Conservation (phyloP, 2,113 vertebrate genomes). For the Festucalex cinctus region DNA sequence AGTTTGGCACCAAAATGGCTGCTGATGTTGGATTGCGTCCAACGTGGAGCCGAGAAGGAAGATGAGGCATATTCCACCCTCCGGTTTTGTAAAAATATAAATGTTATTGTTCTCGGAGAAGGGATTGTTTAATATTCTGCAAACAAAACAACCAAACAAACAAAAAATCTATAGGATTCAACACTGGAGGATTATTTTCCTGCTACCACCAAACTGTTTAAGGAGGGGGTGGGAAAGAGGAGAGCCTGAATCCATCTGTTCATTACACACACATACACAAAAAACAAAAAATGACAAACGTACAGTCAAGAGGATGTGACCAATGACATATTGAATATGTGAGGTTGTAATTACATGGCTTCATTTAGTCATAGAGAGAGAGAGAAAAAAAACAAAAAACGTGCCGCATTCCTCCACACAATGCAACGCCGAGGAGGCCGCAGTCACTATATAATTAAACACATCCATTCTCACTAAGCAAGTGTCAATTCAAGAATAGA, state of each 20-base stretch:
- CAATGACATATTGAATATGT: conserved; percentile 49
- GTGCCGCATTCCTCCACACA: conserved; percentile 45
- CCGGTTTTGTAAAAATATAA: conserved; percentile 42
- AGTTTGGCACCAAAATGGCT: conserved; percentile 71
- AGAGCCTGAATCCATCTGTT: conserved; percentile 31
- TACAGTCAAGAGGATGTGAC: conserved; percentile 33
- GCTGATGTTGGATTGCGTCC: conserved; percentile 62
- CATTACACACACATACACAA: conserved; percentile 27
- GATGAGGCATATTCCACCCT: conserved; percentile 53
- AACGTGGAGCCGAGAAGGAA: conserved; percentile 55
- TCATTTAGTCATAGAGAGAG: conserved; percentile 56
- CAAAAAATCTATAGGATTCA: conserved; percentile 34
- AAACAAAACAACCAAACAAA: background rate
- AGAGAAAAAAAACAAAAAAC: conserved; percentile 3
- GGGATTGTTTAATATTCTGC: conserved; percentile 23
- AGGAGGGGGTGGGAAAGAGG: conserved; percentile 15
- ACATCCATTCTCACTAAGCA: conserved; percentile 40
- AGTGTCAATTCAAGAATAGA: conserved; percentile 56
- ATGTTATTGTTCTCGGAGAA: conserved; percentile 34
- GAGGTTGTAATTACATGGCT: conserved; percentile 63
- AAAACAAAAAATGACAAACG: conserved; percentile 38
- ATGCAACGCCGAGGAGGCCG: conserved; percentile 53
- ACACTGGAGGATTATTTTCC: conserved; percentile 29
- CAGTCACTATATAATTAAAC: conserved; percentile 56
- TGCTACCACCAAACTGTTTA: conserved; percentile 27